Conservation (phyloP, 2,888 invertebrate species). For the Cephus nigrinus region DNA sequence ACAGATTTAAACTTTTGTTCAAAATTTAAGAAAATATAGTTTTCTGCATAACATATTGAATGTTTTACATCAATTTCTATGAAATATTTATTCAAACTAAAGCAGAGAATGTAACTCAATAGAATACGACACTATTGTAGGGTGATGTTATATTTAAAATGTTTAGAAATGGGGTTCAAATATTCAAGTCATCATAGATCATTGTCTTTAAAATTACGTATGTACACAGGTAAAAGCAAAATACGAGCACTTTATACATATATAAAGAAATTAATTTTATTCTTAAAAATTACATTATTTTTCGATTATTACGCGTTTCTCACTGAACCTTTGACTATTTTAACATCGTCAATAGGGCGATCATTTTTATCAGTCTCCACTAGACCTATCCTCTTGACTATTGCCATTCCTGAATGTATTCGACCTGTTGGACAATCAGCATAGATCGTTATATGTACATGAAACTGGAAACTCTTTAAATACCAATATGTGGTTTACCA, state of each 20-base stretch:
- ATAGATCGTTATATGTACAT: background rate
- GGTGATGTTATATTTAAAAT: background rate
- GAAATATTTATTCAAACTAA: background rate
- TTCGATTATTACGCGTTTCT: conserved; percentile 57
- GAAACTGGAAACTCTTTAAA: background rate
- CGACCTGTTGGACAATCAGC: conserved; percentile 68
- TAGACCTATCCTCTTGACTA: conserved; percentile 91
- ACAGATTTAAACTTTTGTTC: background rate
- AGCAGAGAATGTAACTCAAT: background rate
- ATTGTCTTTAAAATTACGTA: background rate
- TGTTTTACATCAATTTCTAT: background rate
- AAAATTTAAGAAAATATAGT: background rate
- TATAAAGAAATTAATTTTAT: background rate
- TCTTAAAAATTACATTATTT: background rate
- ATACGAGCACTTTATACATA: background rate
- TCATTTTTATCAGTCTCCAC: conserved; percentile 95
- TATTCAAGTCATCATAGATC: background rate
- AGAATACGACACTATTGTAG: background rate
- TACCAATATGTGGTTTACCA: conserved; percentile 67
- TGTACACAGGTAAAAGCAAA: background rate
- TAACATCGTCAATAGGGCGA: conserved; percentile 88
- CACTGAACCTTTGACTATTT: conserved; percentile 75
- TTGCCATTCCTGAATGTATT: conserved; percentile 87
- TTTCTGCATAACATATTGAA: background rate
- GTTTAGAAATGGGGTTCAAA: background rate